phyloP scores from a whole-genome alignment of 2,888 invertebrate genomes.

The Lasioglossum leucozonium region DNA sequence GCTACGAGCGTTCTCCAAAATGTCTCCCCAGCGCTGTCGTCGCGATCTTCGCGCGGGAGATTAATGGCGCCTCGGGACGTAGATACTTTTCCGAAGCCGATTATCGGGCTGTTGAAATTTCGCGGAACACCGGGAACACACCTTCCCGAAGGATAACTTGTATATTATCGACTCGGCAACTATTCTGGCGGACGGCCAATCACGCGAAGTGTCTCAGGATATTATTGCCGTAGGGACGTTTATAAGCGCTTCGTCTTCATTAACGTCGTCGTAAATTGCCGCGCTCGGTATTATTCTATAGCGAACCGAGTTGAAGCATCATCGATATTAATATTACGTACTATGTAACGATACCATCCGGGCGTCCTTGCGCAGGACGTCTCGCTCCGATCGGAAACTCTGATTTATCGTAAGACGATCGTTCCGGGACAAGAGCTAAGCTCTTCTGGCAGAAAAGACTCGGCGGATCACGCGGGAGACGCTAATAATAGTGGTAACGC shows the following conservation, averaged over 20 bases:
- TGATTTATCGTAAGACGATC: neutral
- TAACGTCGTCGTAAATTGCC: constrained; percentile 72
- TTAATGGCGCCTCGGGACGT: neutral
- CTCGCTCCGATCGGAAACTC: neutral
- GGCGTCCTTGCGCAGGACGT: neutral
- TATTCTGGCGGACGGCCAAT: constrained; percentile 61
- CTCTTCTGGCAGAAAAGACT: neutral
- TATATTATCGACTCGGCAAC: constrained; percentile 36
- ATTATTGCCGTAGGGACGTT: constrained; percentile 60
- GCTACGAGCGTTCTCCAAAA: neutral
- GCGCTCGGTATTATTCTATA: constrained; percentile 36
- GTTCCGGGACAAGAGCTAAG: neutral
- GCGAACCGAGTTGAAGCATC: constrained; percentile 15
- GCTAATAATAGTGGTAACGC: neutral
- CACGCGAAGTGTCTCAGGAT: constrained; percentile 37
- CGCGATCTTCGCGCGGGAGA: neutral
- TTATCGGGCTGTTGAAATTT: neutral
- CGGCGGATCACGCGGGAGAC: neutral
- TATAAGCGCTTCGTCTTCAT: constrained; percentile 73
- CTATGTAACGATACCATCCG: constrained; percentile 5
- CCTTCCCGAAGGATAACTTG: constrained; percentile 34
- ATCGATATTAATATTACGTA: constrained; percentile 5
- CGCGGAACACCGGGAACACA: neutral
- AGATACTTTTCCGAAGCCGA: neutral
- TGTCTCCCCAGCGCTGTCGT: neutral